These are phyloP conservation scores for Acanthosepion pharaonis DNA, from an alignment of 2,888 invertebrate species.

Conservation along the genomic window DNA sequence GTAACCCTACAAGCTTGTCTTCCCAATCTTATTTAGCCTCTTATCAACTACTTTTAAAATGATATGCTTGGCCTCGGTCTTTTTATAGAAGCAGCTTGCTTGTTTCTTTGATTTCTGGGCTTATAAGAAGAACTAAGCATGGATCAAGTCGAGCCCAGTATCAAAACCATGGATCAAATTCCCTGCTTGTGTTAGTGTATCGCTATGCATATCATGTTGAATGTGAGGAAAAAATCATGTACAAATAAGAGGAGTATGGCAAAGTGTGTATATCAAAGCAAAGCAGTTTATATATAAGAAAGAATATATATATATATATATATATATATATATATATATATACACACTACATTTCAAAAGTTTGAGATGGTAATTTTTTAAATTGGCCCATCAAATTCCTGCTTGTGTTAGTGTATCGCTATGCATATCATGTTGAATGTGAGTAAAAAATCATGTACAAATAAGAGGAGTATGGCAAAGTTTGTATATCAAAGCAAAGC, in stretches of 20 bases:
- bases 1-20: slow-evolving; percentile 21
- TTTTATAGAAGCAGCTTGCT: not conserved
- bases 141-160: not conserved
- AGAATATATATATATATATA: too few relatives aligned
- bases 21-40: slow-evolving; percentile 20
- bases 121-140: not conserved
- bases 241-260: not conserved
- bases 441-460: too few relatives aligned
- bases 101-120: not conserved
- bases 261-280: not conserved
- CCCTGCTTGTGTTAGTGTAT: not conserved
- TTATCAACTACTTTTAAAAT: not conserved
- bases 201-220: not conserved
- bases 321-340: too few relatives aligned
- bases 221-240: not conserved
- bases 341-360: too few relatives aligned
- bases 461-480: too few relatives aligned
- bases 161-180: not conserved
- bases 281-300: not conserved
- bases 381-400: too few relatives aligned
- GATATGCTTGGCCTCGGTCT: not conserved
- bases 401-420: too few relatives aligned
- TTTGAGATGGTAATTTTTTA: too few relatives aligned
- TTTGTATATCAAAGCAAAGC: too few relatives aligned
- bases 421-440: too few relatives aligned